Evolutionary conservation across 2,797 vertebrate species (phyloP).

Genomic region (Cossypha caffra): DNA sequence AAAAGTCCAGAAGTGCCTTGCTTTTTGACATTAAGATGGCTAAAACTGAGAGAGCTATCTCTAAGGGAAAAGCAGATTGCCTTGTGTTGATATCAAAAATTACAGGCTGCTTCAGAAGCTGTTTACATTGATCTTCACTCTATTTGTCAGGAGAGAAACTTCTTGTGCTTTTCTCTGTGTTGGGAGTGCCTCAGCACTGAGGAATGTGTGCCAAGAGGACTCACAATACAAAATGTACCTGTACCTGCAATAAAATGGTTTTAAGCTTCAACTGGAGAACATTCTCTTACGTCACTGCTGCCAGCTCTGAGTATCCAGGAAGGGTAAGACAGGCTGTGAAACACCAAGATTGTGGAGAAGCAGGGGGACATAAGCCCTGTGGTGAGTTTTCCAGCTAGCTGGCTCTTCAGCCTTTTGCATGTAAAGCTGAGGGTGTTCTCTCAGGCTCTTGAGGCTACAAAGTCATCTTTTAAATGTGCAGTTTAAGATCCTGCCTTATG

Average conservation of each 20-base stretch:
- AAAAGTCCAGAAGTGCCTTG: background rate
- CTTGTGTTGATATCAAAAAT: background rate
- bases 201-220: background rate
- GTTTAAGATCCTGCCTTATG: background rate
- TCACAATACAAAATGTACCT: background rate
- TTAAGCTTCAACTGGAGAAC: background rate
- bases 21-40: background rate
- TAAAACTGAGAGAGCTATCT: background rate
- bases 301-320: background rate
- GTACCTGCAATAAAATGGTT: background rate
- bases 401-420: background rate
- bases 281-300: accelerated
- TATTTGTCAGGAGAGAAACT: background rate
- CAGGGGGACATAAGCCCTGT: background rate
- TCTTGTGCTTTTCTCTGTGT: background rate
- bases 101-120: background rate
- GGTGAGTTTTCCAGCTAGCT: background rate
- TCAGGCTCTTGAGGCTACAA: background rate
- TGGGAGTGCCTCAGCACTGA: background rate
- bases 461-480: background rate
- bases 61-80: background rate
- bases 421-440: background rate
- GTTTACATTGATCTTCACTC: background rate
- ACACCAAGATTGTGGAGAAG: background rate
- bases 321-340: background rate